A percentile compares a stretch with the other conserved stretches of the same genome.
These are phyloP conservation scores for Ormia ochracea DNA, from an alignment of 2,888 invertebrate species.

Conservation along the genomic window DNA sequence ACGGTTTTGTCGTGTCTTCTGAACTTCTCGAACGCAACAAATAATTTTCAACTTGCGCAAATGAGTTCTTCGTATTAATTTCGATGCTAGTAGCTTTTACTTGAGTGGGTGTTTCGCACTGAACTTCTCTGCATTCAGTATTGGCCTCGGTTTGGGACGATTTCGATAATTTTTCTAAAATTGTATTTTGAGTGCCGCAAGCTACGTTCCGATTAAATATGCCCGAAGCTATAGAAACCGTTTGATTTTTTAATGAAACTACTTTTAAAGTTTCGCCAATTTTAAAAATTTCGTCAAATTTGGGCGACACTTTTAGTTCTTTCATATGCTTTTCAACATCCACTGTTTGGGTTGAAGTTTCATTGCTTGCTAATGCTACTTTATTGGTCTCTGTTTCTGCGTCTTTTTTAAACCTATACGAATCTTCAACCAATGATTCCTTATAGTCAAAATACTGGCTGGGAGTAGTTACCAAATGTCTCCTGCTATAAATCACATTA, in stretches of 20 bases:
- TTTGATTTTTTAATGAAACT: background rate
- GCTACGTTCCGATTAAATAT: background rate
- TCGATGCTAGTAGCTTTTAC: conserved; percentile 28
- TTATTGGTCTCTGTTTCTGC: background rate
- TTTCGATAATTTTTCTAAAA: background rate
- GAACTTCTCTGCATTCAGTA: conserved; percentile 2
- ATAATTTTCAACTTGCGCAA: conserved; percentile 18
- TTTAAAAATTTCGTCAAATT: background rate
- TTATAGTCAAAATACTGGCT: background rate
- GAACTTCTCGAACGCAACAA: background rate
- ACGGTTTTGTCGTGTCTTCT: background rate
- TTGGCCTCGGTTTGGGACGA: conserved; percentile 21
- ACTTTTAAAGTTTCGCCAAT: background rate
- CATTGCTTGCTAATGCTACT: background rate
- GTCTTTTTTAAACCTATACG: background rate
- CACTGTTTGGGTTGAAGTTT: background rate
- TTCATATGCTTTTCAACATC: background rate
- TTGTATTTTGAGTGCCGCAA: background rate
- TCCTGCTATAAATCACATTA: background rate
- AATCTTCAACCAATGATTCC: background rate
- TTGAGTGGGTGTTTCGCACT: conserved; percentile 23
- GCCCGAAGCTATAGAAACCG: background rate
- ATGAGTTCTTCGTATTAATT: background rate
- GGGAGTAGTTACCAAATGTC: background rate
- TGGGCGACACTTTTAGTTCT: background rate